A percentile compares a stretch with the other conserved stretches of the same genome.
These are phyloP conservation scores for Vanacampus margaritifer DNA, from an alignment of 2,113 vertebrate species.

Conservation along the genomic window DNA sequence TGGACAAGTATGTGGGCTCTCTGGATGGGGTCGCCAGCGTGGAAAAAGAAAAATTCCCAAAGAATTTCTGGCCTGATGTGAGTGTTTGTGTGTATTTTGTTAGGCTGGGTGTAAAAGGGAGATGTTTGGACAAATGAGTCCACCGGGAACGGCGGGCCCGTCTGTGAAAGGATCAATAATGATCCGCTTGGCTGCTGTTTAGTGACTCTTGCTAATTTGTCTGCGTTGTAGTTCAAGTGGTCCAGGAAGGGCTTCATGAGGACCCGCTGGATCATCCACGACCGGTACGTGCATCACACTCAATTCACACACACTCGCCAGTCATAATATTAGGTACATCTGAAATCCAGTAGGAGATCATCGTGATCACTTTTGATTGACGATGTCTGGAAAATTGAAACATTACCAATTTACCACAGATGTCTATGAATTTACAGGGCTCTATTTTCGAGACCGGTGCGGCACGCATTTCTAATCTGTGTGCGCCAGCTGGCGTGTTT, in stretches of 20 bases:
- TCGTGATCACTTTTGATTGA: not conserved
- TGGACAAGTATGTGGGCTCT: conserved; percentile 62
- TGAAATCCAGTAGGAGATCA: not conserved
- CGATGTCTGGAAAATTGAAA: no score
- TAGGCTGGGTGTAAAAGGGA: conserved; percentile 30
- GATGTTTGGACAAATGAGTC: conserved; percentile 56
- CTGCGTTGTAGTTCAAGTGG: conserved; percentile 77
- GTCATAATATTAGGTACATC: not conserved
- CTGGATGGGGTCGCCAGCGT: conserved; percentile 66
- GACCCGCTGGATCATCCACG: conserved; percentile 78
- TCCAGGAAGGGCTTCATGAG: conserved; percentile 83
- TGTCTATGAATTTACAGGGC: no score
- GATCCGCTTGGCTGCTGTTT: conserved; percentile 55
- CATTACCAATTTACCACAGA: no score
- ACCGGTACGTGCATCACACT: conserved; percentile 68
- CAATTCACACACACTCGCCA: not conserved
- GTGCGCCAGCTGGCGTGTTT: no score
- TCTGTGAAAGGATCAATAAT: conserved; percentile 59
- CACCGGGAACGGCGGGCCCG: conserved; percentile 39
- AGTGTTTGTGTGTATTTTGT: conserved; percentile 41
- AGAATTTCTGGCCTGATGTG: conserved; percentile 77
- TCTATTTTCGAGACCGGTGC: no score
- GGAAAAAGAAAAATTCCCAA: conserved; percentile 78
- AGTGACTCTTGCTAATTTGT: conserved; percentile 50
- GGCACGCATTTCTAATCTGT: no score